A percentile compares a stretch with the other conserved stretches of the same genome.
These are phyloP conservation scores for Leucosticte australis DNA, from an alignment of 2,113 vertebrate genomes.

Conservation along the genomic window DNA sequence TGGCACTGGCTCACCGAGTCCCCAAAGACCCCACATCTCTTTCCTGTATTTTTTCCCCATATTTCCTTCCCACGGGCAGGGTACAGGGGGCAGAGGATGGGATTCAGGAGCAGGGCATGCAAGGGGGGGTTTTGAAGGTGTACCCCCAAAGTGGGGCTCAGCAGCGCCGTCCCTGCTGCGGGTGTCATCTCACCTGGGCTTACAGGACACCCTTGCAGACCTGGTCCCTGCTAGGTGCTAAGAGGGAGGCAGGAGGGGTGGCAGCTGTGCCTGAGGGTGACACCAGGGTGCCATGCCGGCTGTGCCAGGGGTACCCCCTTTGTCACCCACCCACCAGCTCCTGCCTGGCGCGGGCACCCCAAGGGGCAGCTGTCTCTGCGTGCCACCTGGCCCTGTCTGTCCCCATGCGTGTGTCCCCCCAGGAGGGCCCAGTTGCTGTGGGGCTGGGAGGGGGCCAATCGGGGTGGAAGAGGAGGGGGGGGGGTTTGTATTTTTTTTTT, in stretches of 20 bases:
- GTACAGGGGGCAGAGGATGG: rapidly evolving
- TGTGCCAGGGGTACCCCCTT: background rate
- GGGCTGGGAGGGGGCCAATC: background rate
- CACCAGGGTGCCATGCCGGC: background rate
- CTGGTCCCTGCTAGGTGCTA: background rate
- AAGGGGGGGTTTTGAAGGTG: background rate
- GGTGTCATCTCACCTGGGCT: background rate
- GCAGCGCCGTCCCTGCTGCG: rapidly evolving
- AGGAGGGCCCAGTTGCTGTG: constrained; percentile 20
- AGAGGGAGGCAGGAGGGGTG: background rate
- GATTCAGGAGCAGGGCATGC: rapidly evolving
- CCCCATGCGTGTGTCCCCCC: background rate
- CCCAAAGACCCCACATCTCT: background rate
- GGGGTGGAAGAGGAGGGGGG: background rate
- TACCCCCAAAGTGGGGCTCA: background rate
- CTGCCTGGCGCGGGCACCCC: background rate
- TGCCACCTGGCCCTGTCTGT: constrained; percentile 58
- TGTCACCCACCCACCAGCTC: background rate
- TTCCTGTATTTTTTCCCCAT: background rate
- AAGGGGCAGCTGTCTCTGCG: background rate
- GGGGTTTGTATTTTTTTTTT: background rate
- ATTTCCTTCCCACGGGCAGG: background rate
- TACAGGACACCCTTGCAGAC: background rate
- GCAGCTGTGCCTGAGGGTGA: background rate
- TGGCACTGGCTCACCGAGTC: background rate